phyloP scores from a whole-genome alignment of 2,888 invertebrate species.

The Crepidodera aurea region DNA sequence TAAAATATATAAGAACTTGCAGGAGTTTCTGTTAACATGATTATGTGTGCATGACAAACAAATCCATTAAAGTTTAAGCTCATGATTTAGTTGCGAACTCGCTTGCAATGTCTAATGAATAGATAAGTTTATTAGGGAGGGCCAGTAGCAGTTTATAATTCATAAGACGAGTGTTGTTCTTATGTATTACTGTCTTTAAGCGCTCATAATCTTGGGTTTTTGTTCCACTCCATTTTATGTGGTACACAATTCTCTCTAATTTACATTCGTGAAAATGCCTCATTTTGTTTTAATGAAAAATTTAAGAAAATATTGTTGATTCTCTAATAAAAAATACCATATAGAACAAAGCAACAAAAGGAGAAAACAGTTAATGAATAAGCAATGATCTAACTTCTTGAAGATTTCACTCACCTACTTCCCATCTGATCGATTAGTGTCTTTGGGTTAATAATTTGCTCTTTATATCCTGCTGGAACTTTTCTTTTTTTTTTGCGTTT shows the following conservation, averaged over 20 bases:
- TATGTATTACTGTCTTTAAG: constrained; percentile 8
- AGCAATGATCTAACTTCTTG: no score
- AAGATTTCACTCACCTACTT: no score
- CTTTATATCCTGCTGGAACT: no score
- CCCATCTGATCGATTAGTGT: no score
- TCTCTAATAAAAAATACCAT: no score
- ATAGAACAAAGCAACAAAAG: no score
- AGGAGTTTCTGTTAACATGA: neutral
- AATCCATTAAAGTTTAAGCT: constrained; percentile 5
- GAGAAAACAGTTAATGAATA: no score
- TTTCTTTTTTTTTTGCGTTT: no score
- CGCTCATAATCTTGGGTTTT: constrained; percentile 12
- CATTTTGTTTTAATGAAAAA: no score
- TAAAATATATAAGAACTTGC: no score
- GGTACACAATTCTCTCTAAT: neutral
- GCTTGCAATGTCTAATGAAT: constrained; percentile 8
- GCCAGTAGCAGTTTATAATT: constrained; percentile 13
- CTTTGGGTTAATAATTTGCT: no score
- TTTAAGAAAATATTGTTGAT: no score
- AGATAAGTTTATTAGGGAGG: constrained; percentile 9
- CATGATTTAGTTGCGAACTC: constrained; percentile 9
- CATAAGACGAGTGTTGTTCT: constrained; percentile 3
- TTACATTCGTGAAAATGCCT: constrained; percentile 12
- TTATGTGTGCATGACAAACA: constrained; percentile 2
- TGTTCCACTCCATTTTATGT: constrained; percentile 5